These are phyloP conservation scores for Melieria omissa DNA, from an alignment of 2,888 invertebrate species.

Conservation along the genomic window DNA sequence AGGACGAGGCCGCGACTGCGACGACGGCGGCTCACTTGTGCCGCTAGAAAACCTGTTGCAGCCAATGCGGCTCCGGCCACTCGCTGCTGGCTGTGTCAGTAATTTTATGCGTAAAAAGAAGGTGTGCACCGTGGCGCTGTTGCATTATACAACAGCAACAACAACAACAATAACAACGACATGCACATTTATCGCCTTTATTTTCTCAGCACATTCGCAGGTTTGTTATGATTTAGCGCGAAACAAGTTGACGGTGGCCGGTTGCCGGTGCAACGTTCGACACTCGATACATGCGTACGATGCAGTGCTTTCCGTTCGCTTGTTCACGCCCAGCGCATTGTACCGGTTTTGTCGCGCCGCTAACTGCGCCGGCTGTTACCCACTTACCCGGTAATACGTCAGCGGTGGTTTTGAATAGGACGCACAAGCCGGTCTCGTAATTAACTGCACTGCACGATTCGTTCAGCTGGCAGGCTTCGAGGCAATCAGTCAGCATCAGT, in stretches of 20 bases:
- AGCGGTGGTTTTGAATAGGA: slow-evolving; percentile 90
- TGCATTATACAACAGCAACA: slow-evolving; percentile 21
- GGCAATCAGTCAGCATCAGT: slow-evolving; percentile 92
- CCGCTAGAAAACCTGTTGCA: not conserved
- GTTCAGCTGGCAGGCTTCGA: slow-evolving; percentile 92
- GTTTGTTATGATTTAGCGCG: slow-evolving; percentile 21
- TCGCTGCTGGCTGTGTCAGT: slow-evolving; percentile 8
- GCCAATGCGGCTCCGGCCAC: too few relatives aligned
- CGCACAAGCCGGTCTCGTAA: slow-evolving; percentile 95
- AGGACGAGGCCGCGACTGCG: not conserved
- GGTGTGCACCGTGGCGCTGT: slow-evolving; percentile 13
- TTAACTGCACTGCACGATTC: slow-evolving; percentile 93
- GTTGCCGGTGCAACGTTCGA: not conserved
- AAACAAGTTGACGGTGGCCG: not conserved
- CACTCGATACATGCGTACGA: too few relatives aligned
- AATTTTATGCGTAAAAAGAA: slow-evolving; percentile 32
- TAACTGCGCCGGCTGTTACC: slow-evolving; percentile 7
- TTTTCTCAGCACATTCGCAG: slow-evolving; percentile 6
- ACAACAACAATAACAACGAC: not conserved
- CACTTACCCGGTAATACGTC: slow-evolving; percentile 87
- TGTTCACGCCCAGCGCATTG: too few relatives aligned
- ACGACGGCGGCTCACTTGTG: not conserved
- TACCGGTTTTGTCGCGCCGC: slow-evolving; percentile 2
- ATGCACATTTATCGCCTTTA: not conserved
- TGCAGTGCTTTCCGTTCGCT: too few relatives aligned